Conservation (phyloP, 2,797 vertebrate species). For the Xiphophorus birchmanni region DNA sequence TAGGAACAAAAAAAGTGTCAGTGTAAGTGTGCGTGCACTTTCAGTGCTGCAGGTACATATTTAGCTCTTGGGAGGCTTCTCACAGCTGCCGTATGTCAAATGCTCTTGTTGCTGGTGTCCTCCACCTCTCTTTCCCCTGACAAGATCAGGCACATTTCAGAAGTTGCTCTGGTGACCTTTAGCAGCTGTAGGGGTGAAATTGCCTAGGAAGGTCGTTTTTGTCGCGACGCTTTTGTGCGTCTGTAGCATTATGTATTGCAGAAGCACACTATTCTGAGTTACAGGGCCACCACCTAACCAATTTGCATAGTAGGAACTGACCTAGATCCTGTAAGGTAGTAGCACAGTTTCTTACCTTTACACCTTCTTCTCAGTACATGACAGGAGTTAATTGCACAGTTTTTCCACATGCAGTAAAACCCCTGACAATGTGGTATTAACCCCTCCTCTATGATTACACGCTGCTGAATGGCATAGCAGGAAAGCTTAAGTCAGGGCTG, state of each 20-base stretch:
- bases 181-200: conserved; percentile 64
- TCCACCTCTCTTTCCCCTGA: conserved; percentile 52
- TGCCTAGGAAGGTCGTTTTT: conserved; percentile 42
- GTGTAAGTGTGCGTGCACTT: conserved; percentile 7
- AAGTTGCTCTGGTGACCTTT: conserved; percentile 78
- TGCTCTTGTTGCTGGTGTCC: conserved; percentile 45
- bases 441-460: conserved; percentile 16
- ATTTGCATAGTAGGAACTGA: conserved; percentile 15
- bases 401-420: conserved; percentile 27
- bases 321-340: not conserved
- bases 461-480: conserved; percentile 7
- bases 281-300: conserved; percentile 19
- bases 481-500: conserved; percentile 17
- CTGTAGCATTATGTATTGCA: conserved; percentile 9
- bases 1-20: not conserved
- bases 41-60: conserved; percentile 26
- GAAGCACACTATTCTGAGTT: not conserved
- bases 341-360: conserved; percentile 12
- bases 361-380: conserved; percentile 15
- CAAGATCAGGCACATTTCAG: conserved; percentile 54
- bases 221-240: conserved; percentile 16
- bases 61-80: conserved; percentile 40
- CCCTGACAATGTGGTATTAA: conserved; percentile 18
- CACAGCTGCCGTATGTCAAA: conserved; percentile 59
- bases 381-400: conserved; percentile 7